Base-by-base conservation (phyloP, 2,113 vertebrate genomes). In the Ageneiosus marmoratus region DNA sequence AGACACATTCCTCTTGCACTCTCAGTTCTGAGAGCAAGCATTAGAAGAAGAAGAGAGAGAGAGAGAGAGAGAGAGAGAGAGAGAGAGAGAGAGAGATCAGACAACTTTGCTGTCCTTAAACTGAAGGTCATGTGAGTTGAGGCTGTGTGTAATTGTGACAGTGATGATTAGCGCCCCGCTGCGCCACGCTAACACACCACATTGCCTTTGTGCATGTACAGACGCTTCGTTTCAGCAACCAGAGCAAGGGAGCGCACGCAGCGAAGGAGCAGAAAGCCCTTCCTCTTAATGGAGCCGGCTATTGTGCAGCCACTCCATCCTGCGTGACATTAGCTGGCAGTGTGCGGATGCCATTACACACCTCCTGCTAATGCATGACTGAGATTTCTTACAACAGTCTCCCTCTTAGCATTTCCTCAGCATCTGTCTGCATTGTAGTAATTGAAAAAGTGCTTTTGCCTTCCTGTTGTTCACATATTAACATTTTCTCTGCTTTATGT, bases 381-480 rank as follows among this genome's bases (percentile, higher is more conserved):
- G 32, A 53, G 50, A 75, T 58, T 60, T 53, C 67, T 58, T 46
- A 27, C 67, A 32, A 51, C 65, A 15, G 56, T 56, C 24, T 55
- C 63, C 5, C 63, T 22, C 50, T 44, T 32, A 12, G 51, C 32
- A 5, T 32, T 29, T 44, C 27, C 37, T 13, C 48, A 27, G 51
- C 44, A 7, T 48, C 69, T 70, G 48, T 22, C 20, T 34, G 79
- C 62, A 15, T 44, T 13, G 15, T 2, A 18, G 16, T 72, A 73
- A 81, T 73, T 81, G 67, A 58, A 81, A 81, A 70, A 55, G n/a
- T 55, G 79, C 20, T 56, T 41, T 41, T 46, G 24, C 29, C 79
- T 80, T 34, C 48, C 50, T 53, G 46, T n/a, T 51, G 29, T 56
- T 12, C 32, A 24, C 79, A 27, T 70, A 55, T 27, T 53, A 55